A percentile compares a stretch with the other conserved stretches of the same genome.
These are phyloP conservation scores for Gobio gobio DNA, from an alignment of 2,113 vertebrate species.

Conservation along the genomic window DNA sequence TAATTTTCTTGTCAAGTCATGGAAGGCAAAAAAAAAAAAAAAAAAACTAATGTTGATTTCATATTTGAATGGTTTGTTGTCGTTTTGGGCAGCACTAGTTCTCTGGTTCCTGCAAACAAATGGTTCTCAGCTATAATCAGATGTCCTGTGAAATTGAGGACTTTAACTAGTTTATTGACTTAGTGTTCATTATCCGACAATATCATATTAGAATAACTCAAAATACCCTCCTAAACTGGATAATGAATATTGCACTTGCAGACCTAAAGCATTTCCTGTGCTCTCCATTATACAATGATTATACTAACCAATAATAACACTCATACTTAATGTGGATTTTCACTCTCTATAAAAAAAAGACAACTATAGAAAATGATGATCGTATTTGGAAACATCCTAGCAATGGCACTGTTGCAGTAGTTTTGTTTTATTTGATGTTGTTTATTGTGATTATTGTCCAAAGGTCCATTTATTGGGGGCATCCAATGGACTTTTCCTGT, in stretches of 20 bases:
- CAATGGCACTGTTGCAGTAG: conserved; percentile 19
- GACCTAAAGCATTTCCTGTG: neutral
- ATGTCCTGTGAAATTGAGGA: neutral
- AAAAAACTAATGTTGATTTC: neutral
- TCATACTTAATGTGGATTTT: neutral
- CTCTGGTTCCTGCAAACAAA: neutral
- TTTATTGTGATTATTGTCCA: conserved; percentile 42
- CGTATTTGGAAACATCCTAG: conserved; percentile 2
- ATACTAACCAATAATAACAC: neutral
- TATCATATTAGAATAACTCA: neutral
- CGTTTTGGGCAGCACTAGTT: neutral
- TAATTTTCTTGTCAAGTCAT: neutral
- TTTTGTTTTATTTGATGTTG: conserved; percentile 20
- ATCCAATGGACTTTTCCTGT: conserved; percentile 66
- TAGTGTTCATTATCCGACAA: neutral
- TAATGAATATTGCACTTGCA: conserved; percentile 10
- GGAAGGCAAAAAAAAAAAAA: conserved; percentile 19
- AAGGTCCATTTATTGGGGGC: conserved; percentile 62
- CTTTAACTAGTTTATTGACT: neutral
- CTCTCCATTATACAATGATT: conserved; percentile 3
- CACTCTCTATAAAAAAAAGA: neutral
- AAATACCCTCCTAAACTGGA: neutral
- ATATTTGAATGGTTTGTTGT: neutral
- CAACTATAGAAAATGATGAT: conserved; percentile 10
- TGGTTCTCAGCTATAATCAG: neutral